Conservation (phyloP, 92 coral and sea anemone species). For the Pocillopora grandis region DNA sequence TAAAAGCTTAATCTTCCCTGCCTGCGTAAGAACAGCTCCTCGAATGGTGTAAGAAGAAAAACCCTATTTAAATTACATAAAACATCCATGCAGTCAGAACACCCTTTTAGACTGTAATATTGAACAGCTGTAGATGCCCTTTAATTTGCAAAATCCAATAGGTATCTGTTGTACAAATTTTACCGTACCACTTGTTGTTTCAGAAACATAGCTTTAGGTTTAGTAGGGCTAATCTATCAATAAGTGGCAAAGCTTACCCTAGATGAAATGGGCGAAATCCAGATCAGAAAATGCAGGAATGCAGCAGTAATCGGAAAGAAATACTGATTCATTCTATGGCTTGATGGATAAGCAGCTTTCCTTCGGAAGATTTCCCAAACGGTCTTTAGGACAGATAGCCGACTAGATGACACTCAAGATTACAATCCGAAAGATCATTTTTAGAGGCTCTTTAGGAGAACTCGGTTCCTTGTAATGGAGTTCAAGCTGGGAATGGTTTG, state of each 20-base stretch:
- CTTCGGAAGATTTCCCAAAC: slow-evolving; percentile 3
- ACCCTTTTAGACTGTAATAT: not conserved
- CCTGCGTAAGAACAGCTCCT: not conserved
- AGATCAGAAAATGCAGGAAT: not conserved
- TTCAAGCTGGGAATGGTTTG: not conserved
- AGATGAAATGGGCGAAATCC: not conserved
- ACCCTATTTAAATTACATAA: not conserved
- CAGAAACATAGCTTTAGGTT: not conserved
- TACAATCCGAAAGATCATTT: slow-evolving; percentile 2
- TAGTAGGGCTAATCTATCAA: not conserved
- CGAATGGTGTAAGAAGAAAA: slow-evolving; percentile 6
- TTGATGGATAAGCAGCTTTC: slow-evolving; percentile 5
- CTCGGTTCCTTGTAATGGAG: not conserved
- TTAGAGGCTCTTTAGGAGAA: slow-evolving; percentile 6
- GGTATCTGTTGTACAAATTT: not conserved
- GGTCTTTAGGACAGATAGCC: slow-evolving; percentile 17
- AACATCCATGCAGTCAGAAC: not conserved
- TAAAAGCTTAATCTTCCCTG: slow-evolving; percentile 2
- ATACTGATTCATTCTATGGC: slow-evolving; percentile 2
- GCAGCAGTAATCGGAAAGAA: slow-evolving; percentile 11
- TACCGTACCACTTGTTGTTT: not conserved
- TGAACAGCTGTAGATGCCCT: not conserved
- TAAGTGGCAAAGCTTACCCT: slow-evolving; percentile 19
- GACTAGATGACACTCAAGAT: slow-evolving; percentile 33
- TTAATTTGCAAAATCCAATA: not conserved